Evolutionary conservation across 2,113 vertebrate species (phyloP), one percentile per base, ranked within the genome.

Genomic region (Macquaria australasica): DNA sequence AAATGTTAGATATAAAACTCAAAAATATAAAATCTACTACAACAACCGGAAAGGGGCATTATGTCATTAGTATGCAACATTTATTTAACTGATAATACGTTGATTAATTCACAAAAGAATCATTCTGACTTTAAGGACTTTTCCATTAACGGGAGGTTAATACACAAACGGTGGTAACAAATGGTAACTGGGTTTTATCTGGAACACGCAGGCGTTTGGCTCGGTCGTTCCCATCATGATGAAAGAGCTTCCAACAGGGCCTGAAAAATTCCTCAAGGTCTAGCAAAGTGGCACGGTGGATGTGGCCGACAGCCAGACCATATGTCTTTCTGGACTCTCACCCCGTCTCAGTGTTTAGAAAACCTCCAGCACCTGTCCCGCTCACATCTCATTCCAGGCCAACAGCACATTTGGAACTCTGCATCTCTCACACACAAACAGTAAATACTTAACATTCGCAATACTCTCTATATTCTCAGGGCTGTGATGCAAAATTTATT

Each of bases 241-340:
- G 84, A 91, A 88, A 86, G 87, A 85, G 75, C 77, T 73, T 92
- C 85, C 73, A 72, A 60, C 48, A 8, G 66, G 7, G 25, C 51
- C 77, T 82, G 84, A 88, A 89, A 91, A 84, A 93, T 88, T 87
- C 87, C 87, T 92, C 91, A 87, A 89, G 85, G 88, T 89, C 83
- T 55, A 64, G 83, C 80, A 83, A 90, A 88, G 88, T 83, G 85
- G 79, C 77, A 56, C 31, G 11, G 79, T 53, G 84, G 75, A 82
- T 8, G 71, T 89, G 83, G 90, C 86, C 20, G 25, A 31, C 82
- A 48, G 78, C 66, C 92, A 92, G 79, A 79, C 76, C 77, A 66
- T 88, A 87, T 84, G 88, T 88, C 87, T 85, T 69, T 59, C 63
- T 73, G 82, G 77, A 80, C 84, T 80, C 81, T 80, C 51, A 76